phyloP scores from a whole-genome alignment of 2,797 vertebrate genomes.

The Channa striata region DNA sequence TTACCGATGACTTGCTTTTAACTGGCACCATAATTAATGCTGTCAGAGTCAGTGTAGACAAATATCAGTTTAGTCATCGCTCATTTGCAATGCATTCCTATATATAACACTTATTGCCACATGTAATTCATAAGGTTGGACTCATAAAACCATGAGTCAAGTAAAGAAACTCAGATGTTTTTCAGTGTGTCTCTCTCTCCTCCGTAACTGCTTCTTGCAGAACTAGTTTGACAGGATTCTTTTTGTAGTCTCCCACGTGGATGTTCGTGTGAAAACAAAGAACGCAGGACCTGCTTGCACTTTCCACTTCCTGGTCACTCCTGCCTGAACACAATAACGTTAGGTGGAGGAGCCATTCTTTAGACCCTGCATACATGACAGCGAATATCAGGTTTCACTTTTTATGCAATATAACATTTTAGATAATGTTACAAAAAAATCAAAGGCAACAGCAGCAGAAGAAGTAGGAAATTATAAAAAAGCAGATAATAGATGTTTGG shows the following conservation, averaged over 20 bases:
- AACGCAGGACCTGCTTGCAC: constrained; percentile 42
- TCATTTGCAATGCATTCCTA: neutral
- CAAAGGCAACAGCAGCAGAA: too few relatives aligned
- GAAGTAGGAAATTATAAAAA: neutral
- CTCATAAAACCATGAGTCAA: constrained; percentile 60
- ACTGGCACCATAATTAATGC: neutral
- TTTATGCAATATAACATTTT: too few relatives aligned
- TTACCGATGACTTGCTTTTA: neutral
- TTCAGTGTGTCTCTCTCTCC: constrained; percentile 11
- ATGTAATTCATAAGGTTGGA: neutral
- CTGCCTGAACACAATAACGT: constrained; percentile 31
- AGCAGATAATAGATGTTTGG: neutral
- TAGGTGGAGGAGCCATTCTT: constrained; percentile 14
- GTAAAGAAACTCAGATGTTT: constrained; percentile 33
- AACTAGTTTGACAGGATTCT: constrained; percentile 74
- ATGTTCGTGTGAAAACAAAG: constrained; percentile 55
- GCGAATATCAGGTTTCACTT: constrained; percentile 12
- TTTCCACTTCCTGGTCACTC: constrained; percentile 72
- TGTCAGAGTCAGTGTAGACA: neutral
- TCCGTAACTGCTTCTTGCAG: constrained; percentile 42
- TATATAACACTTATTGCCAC: neutral
- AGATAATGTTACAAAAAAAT: neutral
- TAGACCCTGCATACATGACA: neutral
- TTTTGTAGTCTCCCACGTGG: constrained; percentile 32
- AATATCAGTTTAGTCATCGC: neutral